Conservation (phyloP, 1,140 invertebrate genomes). For the Thereuonema tuberculata region DNA sequence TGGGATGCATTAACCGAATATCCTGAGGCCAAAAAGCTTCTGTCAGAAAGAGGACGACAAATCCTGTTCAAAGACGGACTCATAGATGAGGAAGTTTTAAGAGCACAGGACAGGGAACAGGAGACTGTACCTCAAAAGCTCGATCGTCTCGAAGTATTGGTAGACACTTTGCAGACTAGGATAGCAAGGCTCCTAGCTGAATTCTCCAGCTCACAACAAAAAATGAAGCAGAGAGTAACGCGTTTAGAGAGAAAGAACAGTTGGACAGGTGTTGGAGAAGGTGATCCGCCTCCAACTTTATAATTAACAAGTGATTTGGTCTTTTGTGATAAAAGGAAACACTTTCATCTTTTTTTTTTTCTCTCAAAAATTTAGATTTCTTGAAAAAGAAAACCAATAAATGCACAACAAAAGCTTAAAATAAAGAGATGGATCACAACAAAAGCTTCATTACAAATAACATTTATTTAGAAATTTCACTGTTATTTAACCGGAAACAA, state of each 20-base stretch:
- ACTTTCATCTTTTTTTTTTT: too few species aligned
- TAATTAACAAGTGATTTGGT: too few species aligned
- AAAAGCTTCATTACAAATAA: too few species aligned
- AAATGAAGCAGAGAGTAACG: constrained; percentile 48
- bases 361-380: too few species aligned
- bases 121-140: constrained; percentile 38
- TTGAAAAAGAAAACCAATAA: too few species aligned
- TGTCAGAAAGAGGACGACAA: constrained; percentile 81
- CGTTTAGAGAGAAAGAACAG: constrained; percentile 36
- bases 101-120: constrained; percentile 33
- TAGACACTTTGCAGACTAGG: constrained; percentile 56
- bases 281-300: too few species aligned
- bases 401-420: too few species aligned
- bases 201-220: constrained; percentile 56
- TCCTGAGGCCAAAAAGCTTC: constrained; percentile 71
- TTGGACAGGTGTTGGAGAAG: too few species aligned
- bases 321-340: too few species aligned
- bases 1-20: constrained; percentile 63
- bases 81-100: constrained; percentile 67
- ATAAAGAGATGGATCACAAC: too few species aligned
- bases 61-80: constrained; percentile 82
- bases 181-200: constrained; percentile 59
- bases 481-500: too few species aligned
- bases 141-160: constrained; percentile 34
- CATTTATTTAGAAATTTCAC: too few species aligned